phyloP scores from a whole-genome alignment of 2,888 invertebrate species.

The Ochropleura plecta region DNA sequence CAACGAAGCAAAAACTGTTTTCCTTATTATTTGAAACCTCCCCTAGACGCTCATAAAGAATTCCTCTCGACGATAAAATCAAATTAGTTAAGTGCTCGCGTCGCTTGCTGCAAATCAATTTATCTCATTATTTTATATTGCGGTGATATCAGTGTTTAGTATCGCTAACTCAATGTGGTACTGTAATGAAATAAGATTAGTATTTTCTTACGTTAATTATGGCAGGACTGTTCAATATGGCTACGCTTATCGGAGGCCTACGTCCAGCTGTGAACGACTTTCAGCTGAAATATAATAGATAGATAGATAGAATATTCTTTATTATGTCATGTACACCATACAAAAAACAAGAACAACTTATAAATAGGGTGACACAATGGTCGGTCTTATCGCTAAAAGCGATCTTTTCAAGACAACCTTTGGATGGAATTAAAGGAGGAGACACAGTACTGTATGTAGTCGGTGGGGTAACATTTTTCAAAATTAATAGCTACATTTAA shows the following conservation, averaged over 20 bases:
- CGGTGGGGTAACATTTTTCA: no score
- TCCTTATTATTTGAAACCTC: conserved; percentile 14
- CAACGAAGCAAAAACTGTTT: not conserved
- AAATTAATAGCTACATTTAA: no score
- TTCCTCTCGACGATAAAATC: conserved; percentile 24
- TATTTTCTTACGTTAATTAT: not conserved
- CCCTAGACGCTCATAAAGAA: conserved; percentile 31
- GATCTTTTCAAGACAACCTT: no score
- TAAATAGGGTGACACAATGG: no score
- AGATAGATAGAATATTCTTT: no score
- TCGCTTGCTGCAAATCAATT: conserved; percentile 20
- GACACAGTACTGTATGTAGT: no score
- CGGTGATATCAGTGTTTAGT: conserved; percentile 21
- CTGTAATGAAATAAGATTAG: conserved; percentile 5
- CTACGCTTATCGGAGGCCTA: not conserved
- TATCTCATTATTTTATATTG: conserved; percentile 32
- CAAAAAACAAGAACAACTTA: no score
- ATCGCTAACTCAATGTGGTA: not conserved
- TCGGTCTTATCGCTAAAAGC: no score
- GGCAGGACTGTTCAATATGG: not conserved
- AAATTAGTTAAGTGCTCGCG: conserved; percentile 30
- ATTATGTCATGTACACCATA: no score
- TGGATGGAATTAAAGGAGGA: no score
- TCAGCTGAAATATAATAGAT: not conserved
- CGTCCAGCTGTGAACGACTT: not conserved